Evolutionary conservation across 2,888 invertebrate genomes (phyloP).

Genomic region (Lypha dubia): DNA sequence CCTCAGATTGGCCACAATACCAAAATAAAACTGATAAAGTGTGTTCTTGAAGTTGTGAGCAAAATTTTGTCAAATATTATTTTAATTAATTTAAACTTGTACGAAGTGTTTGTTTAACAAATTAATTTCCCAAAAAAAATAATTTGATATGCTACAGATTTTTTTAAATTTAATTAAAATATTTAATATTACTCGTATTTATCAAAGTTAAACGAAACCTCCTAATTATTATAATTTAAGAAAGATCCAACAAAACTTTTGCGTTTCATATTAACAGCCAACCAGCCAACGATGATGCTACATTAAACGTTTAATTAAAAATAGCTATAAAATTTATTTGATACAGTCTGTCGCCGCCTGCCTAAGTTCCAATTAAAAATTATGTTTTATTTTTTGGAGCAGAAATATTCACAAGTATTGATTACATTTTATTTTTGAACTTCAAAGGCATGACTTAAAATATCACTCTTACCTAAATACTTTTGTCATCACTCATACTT

Average conservation of each 20-base stretch:
- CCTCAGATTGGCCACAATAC: background rate
- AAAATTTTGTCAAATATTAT: background rate
- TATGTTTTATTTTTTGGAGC: constrained; percentile 28
- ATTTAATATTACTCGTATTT: background rate
- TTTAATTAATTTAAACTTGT: background rate
- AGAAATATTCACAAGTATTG: constrained; percentile 16
- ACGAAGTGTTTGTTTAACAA: background rate
- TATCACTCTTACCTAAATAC: background rate
- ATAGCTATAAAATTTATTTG: constrained; percentile 21
- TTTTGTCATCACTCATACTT: background rate
- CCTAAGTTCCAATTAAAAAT: constrained; percentile 50
- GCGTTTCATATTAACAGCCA: background rate
- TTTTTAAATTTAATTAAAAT: background rate
- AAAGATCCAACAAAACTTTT: background rate
- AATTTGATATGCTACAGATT: too few species aligned
- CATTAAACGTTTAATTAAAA: constrained; percentile 45
- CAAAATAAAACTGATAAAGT: background rate
- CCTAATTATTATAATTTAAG: background rate
- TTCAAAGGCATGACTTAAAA: constrained; percentile 40
- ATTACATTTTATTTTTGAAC: constrained; percentile 34
- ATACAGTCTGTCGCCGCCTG: constrained; percentile 13
- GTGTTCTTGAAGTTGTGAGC: background rate
- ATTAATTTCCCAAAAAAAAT: too few species aligned
- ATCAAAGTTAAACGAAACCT: background rate
- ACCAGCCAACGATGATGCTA: background rate